Percentiles rank a stretch among this genome's conserved stretches.
Conservation (phyloP, 2,888 invertebrate species). For the Drosophila paranaensis region DNA sequence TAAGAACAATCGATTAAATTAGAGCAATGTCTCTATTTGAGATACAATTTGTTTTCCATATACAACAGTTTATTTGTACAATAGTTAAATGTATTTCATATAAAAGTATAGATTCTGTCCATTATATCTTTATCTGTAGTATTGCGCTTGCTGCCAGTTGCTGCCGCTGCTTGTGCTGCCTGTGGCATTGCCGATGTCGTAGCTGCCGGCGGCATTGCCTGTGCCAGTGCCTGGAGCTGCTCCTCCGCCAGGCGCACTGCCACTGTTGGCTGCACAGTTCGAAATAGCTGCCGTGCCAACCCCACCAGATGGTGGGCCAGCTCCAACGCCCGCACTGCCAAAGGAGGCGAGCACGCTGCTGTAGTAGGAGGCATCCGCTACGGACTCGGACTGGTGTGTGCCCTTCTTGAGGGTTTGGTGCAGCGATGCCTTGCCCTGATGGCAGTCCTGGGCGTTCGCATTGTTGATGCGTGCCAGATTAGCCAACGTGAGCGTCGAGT, state of each 20-base stretch:
- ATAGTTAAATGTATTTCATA: conserved; percentile 22
- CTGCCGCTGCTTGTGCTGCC: conserved; percentile 47
- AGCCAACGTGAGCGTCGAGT: conserved; percentile 81
- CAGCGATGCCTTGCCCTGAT: conserved; percentile 82
- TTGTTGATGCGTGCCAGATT: conserved; percentile 83
- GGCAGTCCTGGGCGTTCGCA: conserved; percentile 83
- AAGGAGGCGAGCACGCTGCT: conserved; percentile 83
- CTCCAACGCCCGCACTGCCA: conserved; percentile 54
- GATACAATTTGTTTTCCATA: background rate
- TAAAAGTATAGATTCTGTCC: conserved; percentile 18
- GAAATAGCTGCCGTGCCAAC: conserved; percentile 18
- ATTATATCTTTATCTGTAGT: conserved; percentile 67
- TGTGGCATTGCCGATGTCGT: conserved; percentile 42
- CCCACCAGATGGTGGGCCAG: conserved; percentile 10
- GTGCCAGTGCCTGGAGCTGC: conserved; percentile 14
- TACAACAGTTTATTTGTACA: conserved; percentile 54
- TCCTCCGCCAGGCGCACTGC: conserved; percentile 31
- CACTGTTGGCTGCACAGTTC: conserved; percentile 48
- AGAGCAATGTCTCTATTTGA: background rate
- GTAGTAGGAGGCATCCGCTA: conserved; percentile 83
- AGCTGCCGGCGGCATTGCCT: conserved; percentile 28
- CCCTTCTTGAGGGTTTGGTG: conserved; percentile 82
- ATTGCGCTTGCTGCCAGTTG: conserved; percentile 76
- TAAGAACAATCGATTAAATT: background rate
- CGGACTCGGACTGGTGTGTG: conserved; percentile 79